A percentile compares a stretch with the other conserved stretches of the same genome.
Evolutionary conservation across 92 coral and sea anemone species (phyloP).

Genomic region (Desmophyllum pertusum): DNA sequence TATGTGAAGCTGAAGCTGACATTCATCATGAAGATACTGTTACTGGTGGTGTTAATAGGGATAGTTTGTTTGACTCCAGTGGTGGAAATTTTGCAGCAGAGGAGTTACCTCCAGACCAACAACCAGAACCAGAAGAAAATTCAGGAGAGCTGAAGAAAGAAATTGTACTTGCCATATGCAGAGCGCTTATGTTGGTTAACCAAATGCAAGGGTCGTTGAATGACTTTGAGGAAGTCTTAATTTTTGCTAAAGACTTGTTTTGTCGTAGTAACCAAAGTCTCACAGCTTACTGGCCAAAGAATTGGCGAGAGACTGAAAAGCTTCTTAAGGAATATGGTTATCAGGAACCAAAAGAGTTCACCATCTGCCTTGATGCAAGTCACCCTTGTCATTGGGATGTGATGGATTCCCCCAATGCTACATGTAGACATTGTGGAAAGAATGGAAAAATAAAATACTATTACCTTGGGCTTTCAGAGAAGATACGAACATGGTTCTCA

Average conservation of each 20-base stretch:
- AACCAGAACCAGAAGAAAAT: background rate
- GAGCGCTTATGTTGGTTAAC: conserved; percentile 41
- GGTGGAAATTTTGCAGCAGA: no score
- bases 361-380: conserved; percentile 42
- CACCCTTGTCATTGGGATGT: conserved; percentile 44
- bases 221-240: conserved; percentile 39
- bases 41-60: no score
- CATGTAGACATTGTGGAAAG: no score
- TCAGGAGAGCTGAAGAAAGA: background rate
- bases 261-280: conserved; percentile 35
- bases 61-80: no score
- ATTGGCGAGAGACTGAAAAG: conserved; percentile 48
- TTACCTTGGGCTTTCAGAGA: no score
- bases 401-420: no score
- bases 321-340: conserved; percentile 41
- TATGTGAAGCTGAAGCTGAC: no score
- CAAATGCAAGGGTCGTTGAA: conserved; percentile 40
- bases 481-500: no score
- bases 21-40: no score
- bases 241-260: conserved; percentile 45
- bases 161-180: no score
- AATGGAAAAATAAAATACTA: no score
- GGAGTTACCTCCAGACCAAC: no score
- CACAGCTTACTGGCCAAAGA: conserved; percentile 32
- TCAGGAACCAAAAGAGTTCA: conserved; percentile 43